Conservation (phyloP, 2,113 vertebrate genomes). For the Antigone vipio region DNA sequence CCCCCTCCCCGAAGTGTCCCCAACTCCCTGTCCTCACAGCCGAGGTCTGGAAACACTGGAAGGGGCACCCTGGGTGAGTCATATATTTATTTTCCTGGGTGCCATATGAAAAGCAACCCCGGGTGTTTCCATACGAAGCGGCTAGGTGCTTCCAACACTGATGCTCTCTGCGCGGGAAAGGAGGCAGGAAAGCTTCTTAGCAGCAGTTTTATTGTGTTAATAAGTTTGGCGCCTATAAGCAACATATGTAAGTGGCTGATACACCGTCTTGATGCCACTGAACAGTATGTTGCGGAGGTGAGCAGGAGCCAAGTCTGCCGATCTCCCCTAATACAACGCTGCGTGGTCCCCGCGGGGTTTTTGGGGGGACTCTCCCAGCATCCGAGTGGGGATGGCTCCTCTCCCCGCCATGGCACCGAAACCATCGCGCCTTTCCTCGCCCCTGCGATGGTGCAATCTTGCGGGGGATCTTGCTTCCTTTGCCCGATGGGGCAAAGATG, state of each 20-base stretch:
- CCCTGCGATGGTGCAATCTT: accelerated
- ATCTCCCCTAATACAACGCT: accelerated
- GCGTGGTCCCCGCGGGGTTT: accelerated
- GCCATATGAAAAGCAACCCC: background rate
- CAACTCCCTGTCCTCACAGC: background rate
- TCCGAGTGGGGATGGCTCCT: accelerated
- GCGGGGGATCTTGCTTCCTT: background rate
- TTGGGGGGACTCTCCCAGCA: background rate
- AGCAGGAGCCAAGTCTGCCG: background rate
- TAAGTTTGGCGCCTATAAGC: background rate
- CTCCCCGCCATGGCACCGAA: background rate
- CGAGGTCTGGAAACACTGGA: background rate
- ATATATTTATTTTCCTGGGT: accelerated
- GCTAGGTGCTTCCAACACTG: background rate
- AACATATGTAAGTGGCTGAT: background rate
- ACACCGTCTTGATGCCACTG: background rate
- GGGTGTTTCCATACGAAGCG: background rate
- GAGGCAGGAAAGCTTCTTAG: background rate
- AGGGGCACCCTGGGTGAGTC: background rate
- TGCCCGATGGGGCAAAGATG: background rate
- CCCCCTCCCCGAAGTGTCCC: accelerated
- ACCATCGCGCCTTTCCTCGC: too few relatives aligned
- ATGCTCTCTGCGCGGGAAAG: background rate
- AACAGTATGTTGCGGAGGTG: background rate
- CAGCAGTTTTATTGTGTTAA: background rate